phyloP scores from a whole-genome alignment of 2,797 vertebrate genomes.

The Ctenosaura bakeri region DNA sequence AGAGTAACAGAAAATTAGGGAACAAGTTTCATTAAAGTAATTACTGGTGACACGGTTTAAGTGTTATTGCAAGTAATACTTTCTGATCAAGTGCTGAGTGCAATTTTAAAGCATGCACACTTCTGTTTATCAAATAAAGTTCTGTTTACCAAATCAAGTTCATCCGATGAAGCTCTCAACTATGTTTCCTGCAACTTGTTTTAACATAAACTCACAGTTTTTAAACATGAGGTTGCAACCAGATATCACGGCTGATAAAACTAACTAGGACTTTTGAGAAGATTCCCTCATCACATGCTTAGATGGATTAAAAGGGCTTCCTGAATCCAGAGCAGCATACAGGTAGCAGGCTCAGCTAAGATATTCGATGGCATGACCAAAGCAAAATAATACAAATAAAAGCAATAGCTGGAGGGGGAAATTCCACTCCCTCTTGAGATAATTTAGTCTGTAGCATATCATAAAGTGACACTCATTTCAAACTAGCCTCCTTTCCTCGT shows the following conservation, averaged over 20 bases:
- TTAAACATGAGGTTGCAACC: not conserved
- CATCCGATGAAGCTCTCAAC: not conserved
- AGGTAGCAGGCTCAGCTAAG: not conserved
- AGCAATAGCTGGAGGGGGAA: not conserved
- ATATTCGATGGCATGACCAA: not conserved
- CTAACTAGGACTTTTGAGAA: not conserved
- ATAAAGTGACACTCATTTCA: not conserved
- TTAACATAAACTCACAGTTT: not conserved
- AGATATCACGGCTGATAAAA: not conserved
- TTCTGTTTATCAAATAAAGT: not conserved
- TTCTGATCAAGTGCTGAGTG: not conserved
- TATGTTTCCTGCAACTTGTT: not conserved
- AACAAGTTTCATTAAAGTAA: not conserved
- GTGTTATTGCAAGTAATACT: not conserved
- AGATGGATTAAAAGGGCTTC: not conserved
- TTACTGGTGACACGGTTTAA: not conserved
- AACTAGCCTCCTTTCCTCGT: not conserved
- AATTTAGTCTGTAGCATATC: not conserved
- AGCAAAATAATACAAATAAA: too few species aligned
- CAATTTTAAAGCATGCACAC: not conserved
- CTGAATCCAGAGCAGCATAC: not conserved
- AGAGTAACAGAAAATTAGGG: not conserved
- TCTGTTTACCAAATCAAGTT: too few species aligned
- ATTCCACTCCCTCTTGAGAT: not conserved
- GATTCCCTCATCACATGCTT: too few species aligned